Evolutionary conservation across 2,797 vertebrate genomes (phyloP), one percentile per base, ranked within the genome.

Genomic region (Chelon labrosus): DNA sequence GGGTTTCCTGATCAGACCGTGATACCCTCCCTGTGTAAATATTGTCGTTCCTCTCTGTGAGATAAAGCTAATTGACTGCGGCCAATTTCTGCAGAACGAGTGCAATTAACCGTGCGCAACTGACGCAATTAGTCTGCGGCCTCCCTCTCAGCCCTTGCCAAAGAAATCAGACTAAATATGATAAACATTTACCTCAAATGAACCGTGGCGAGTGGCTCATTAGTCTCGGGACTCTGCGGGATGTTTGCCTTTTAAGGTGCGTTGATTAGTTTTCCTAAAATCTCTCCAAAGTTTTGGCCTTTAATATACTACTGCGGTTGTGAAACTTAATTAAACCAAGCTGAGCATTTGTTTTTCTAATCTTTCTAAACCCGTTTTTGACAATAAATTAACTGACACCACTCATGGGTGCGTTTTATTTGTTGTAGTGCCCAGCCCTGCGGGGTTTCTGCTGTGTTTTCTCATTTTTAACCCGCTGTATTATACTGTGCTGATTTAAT

Each of bases 131-230:
- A 87, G 54, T 19, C 77, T 63, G 12, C 50, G 41, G 69, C 79
- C 72, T 64, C 46, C 6, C 66, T 82, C 53, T 79, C 12, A 19
- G 73, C 74, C 81, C 35, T 52, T 55, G 89, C 88, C 89, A 91
- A 89, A 87, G 60, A 57, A 81, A 92, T 75, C 86, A 70, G 16
- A 31, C 75, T 46, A 57, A 87, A 91, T 84, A 85, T 78, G 83
- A 88, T 60, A 41, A 85, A 86, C 80, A 87, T 89, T 85, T 74
- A 50, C 9, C 63, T 80, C 73, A 76, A 84, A 90, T 80, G 82
- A 91, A 85, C 79, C 79, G 60, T 62, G 25, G 27, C 65, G 19
- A 35, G 73, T 38, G 51, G 16, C 53, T 83, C 55, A 82, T 68
- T 84, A 53, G 77, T 54, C 53, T 27, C 53, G 4, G 53, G 22